These are phyloP conservation scores for Hippopotamyrus pictus DNA, from an alignment of 2,797 vertebrate genomes.

Conservation along the genomic window DNA sequence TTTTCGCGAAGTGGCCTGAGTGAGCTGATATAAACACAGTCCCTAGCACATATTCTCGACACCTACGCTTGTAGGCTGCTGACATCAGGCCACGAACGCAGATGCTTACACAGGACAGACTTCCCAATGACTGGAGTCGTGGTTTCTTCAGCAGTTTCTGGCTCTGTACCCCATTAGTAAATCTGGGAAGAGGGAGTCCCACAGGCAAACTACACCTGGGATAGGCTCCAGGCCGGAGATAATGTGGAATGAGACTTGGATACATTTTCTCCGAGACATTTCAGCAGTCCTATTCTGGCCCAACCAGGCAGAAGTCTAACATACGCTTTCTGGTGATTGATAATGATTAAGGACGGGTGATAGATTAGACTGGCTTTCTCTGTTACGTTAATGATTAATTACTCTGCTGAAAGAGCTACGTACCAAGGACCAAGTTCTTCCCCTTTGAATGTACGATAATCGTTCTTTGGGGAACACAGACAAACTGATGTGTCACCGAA, in stretches of 20 bases:
- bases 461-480: neutral
- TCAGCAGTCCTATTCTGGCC: neutral
- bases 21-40: conserved; percentile 16
- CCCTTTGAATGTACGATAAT: neutral
- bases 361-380: neutral
- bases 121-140: neutral
- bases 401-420: conserved; percentile 1
- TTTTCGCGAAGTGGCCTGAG: conserved; percentile 11
- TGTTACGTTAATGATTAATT: conserved; percentile 1
- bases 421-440: neutral
- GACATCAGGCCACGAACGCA: neutral
- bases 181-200: neutral
- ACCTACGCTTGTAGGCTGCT: neutral
- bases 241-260: neutral
- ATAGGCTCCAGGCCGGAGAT: neutral
- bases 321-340: neutral
- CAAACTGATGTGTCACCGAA: neutral
- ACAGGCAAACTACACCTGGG: neutral
- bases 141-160: neutral
- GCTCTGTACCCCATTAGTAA: neutral
- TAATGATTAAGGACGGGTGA: neutral
- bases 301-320: neutral
- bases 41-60: neutral
- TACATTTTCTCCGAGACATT: neutral
- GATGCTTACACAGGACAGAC: neutral